Evolutionary conservation across 2,888 invertebrate genomes (phyloP).

Genomic region (Cacoxenus indagator): DNA sequence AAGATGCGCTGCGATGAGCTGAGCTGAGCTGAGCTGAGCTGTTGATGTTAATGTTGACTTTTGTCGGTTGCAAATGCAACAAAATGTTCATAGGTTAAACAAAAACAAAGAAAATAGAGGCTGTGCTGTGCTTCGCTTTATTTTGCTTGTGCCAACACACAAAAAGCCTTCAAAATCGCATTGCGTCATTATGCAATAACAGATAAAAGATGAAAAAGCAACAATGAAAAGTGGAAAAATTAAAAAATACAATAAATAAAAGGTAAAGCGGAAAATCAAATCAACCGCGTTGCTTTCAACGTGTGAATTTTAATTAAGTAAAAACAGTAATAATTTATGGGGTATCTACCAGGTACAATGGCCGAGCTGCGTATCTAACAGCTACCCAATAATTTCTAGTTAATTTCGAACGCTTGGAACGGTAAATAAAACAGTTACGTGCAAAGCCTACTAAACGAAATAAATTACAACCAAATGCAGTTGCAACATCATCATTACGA

Average conservation of each 20-base stretch:
- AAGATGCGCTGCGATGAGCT: neutral
- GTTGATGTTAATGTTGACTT: neutral
- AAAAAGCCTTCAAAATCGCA: neutral
- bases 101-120: constrained; percentile 45
- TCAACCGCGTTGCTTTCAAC: constrained; percentile 58
- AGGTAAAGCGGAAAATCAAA: constrained; percentile 30
- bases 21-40: neutral
- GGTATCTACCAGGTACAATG: no score
- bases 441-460: neutral
- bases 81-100: constrained; percentile 27
- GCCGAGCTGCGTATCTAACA: neutral
- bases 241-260: constrained; percentile 33
- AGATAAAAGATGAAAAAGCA: constrained; percentile 10
- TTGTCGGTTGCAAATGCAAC: neutral
- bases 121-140: no score
- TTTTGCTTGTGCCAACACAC: neutral
- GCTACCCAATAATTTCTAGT: neutral
- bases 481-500: constrained; percentile 27
- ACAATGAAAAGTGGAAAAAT: constrained; percentile 26
- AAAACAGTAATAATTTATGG: constrained; percentile 27
- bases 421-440: neutral
- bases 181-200: neutral
- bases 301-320: constrained; percentile 67
- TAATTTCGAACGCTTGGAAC: neutral
- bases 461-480: constrained; percentile 29